These are phyloP conservation scores for Griposia aprilina DNA, from an alignment of 2,888 invertebrate species.

Conservation along the genomic window DNA sequence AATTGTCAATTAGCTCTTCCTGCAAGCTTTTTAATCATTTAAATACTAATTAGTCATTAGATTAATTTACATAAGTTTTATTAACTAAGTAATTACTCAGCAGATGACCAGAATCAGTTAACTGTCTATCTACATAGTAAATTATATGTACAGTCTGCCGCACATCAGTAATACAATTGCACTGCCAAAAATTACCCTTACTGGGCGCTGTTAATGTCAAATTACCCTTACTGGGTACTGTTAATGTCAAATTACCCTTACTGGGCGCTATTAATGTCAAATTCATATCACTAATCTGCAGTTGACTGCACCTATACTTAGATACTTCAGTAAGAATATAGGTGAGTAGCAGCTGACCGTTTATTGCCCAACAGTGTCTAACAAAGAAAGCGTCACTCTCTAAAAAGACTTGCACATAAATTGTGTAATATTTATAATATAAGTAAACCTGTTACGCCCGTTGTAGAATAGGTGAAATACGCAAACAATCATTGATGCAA, in stretches of 20 bases:
- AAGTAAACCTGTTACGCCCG: conserved; percentile 42
- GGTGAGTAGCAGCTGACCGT: conserved; percentile 36
- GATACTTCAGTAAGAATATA: background rate
- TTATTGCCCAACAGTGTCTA: conserved; percentile 59
- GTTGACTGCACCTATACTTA: background rate
- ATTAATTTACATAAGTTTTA: conserved; percentile 14
- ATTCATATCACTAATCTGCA: background rate
- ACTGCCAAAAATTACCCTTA: background rate
- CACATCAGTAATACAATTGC: background rate
- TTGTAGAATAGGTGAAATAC: conserved; percentile 28
- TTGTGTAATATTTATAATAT: conserved; percentile 63
- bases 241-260: background rate
- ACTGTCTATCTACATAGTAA: background rate
- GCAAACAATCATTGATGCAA: conserved; percentile 33
- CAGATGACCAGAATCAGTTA: background rate
- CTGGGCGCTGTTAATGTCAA: too few relatives aligned
- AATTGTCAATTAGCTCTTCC: conserved; percentile 50
- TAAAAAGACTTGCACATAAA: conserved; percentile 64
- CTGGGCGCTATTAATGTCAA: background rate
- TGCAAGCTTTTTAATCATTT: conserved; percentile 34
- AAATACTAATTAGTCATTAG: conserved; percentile 35
- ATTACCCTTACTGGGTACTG: too few relatives aligned
- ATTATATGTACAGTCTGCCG: background rate
- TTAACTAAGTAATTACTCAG: background rate
- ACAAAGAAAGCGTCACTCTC: conserved; percentile 69